Evolutionary conservation across 2,797 vertebrate species (phyloP).

Genomic region (Parauchenoglanis ngamensis): DNA sequence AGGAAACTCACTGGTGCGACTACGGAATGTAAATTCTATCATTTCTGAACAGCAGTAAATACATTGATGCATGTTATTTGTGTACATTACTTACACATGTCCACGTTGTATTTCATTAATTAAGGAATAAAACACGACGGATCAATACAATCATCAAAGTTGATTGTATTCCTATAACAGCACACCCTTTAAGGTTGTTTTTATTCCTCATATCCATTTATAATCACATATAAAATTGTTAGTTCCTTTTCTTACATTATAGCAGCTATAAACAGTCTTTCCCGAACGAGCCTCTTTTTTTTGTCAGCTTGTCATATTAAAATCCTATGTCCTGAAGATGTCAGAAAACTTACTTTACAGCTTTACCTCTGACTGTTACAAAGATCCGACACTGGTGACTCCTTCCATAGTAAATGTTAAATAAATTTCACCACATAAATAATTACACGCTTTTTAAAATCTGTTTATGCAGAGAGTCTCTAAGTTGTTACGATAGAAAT

Average conservation of each 20-base stretch:
- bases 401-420: neutral
- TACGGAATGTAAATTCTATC: neutral
- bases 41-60: neutral
- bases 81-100: neutral
- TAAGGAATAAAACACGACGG: neutral
- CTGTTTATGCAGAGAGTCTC: neutral
- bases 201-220: neutral
- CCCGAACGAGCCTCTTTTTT: neutral
- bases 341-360: neutral
- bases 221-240: neutral
- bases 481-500: neutral
- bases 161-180: neutral
- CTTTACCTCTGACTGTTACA: neutral
- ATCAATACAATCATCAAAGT: neutral
- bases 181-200: neutral
- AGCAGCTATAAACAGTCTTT: neutral
- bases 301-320: neutral
- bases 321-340: neutral
- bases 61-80: neutral
- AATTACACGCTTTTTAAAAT: neutral
- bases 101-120: neutral
- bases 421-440: neutral
- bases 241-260: neutral
- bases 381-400: neutral
- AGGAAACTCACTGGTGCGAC: neutral